These are phyloP conservation scores for Pseudois nayaur DNA, from an alignment of 2,113 vertebrate genomes.

Conservation along the genomic window DNA sequence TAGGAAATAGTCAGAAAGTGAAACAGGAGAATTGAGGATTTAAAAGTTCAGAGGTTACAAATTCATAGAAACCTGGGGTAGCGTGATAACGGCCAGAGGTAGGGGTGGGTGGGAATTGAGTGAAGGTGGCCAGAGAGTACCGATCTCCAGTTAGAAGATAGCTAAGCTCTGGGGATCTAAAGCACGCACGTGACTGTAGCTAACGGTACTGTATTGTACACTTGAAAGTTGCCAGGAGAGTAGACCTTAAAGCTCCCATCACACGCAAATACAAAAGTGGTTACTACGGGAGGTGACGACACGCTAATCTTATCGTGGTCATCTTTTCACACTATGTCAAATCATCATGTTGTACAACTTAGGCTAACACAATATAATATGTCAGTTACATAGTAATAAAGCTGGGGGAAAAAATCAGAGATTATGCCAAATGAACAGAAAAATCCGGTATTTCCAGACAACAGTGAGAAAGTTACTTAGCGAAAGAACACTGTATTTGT, in stretches of 20 bases:
- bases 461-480: neutral
- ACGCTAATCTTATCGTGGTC: no score
- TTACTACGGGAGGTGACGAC: neutral
- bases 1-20: neutral
- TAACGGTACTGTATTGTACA: neutral
- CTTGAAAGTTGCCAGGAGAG: neutral
- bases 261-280: neutral
- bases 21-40: neutral
- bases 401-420: neutral
- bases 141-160: neutral
- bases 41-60: neutral
- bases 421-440: neutral
- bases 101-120: rapidly evolving
- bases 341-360: neutral
- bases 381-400: neutral
- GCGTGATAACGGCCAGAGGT: rapidly evolving
- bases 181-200: rapidly evolving
- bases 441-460: neutral
- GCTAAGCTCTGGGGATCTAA: neutral
- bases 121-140: neutral
- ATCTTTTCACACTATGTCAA: neutral
- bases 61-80: neutral
- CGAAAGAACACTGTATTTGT: neutral
- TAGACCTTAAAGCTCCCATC: neutral
- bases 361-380: neutral